phyloP scores from a whole-genome alignment of 2,113 vertebrate species.

The Corythornis madagascariensis region DNA sequence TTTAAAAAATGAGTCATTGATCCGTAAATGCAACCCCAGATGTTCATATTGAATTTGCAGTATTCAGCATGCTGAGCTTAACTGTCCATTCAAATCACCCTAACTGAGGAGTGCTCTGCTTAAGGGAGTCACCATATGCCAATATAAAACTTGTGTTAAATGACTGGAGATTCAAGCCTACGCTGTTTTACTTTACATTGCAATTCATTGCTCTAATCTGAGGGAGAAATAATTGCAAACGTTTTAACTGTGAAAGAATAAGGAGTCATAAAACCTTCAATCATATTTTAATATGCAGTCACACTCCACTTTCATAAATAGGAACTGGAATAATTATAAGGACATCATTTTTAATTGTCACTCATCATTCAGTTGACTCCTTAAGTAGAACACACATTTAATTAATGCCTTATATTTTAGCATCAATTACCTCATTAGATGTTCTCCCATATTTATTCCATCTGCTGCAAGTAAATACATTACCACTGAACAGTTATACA shows the following conservation, averaged over 20 bases:
- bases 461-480: conserved; percentile 64
- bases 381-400: conserved; percentile 64
- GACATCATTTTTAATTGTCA: conserved; percentile 65
- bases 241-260: conserved; percentile 62
- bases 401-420: conserved; percentile 64
- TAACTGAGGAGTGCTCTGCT: conserved; percentile 14
- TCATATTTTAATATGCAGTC: conserved; percentile 65
- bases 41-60: conserved; percentile 39
- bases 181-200: conserved; percentile 52
- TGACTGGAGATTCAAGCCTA: conserved; percentile 54
- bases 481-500: conserved; percentile 9
- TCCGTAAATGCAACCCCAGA: conserved; percentile 18
- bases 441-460: conserved; percentile 57
- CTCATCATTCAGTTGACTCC: conserved; percentile 49
- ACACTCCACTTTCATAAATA: conserved; percentile 61
- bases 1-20: conserved; percentile 30
- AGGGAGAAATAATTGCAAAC: conserved; percentile 65
- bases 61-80: conserved; percentile 39
- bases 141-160: conserved; percentile 40
- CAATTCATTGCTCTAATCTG: conserved; percentile 52
- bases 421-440: conserved; percentile 50
- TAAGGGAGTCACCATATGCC: conserved; percentile 53
- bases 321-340: conserved; percentile 68
- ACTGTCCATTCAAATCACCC: conserved; percentile 42
- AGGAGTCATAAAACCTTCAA: conserved; percentile 68